Evolutionary conservation across 2,888 invertebrate species (phyloP), one percentile per base, ranked within the genome.

Genomic region (Doris montereyensis): DNA sequence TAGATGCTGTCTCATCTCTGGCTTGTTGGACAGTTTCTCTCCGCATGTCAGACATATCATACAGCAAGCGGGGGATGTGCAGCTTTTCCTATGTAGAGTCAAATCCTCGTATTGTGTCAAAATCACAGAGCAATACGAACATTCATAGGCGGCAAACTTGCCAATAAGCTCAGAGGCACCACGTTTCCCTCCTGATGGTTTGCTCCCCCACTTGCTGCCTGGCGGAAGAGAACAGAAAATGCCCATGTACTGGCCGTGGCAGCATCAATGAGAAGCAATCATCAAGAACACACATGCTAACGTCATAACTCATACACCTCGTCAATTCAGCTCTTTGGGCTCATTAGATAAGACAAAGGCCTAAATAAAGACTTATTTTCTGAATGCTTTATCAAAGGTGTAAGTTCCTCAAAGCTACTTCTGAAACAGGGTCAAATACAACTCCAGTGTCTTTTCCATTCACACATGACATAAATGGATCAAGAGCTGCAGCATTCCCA

Each of bases 11-110:
- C 78, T 73, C 78, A 78, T 78, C 26, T 78, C 78, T 13, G 78
- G 78, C 57, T 78, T 78, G 73, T 71, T 78, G 41, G 72, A 65
- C 41, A 78, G 71, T 34, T 73, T 78, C 21, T 78, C 78, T n/a
- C 78, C 78, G 73, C 78, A 78, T 24, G 78, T 78, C 67, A 78
- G 34, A n/a, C 78, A 78, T n/a, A 78, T 78, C 78, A 78, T 78
- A 57, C 73, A 67, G 73, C 78, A 78, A n/a, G 67, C 65, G 24
- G 78, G 78, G 10, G 78, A 72, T 10, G 78, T 72, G 24, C 78
- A 78, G 57, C 52, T 78, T 41, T 78, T 78, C 32, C 67, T 78
- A 62, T 78, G 78, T 10, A 78, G 34, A 71, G 60, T 67, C 28
- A 78, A 67, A 28, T 73, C 73, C 52, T 62, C 73, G 62, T 71